A percentile compares a stretch with the other conserved stretches of the same genome.
Conservation (phyloP, 2,113 vertebrate genomes). For the Ptychochromis oligacanthus region DNA sequence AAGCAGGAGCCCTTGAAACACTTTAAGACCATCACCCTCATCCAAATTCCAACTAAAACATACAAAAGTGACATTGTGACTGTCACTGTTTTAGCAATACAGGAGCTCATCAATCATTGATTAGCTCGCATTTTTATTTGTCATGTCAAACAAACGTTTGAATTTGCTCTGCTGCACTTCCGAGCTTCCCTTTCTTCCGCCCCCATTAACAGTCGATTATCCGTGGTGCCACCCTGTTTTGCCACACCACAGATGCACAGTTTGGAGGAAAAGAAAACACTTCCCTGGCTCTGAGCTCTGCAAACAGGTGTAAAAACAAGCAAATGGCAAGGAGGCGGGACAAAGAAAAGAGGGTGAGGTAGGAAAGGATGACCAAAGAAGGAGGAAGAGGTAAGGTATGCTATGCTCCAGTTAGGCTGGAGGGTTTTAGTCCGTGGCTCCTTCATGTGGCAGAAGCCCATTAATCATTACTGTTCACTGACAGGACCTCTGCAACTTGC, state of each 20-base stretch:
- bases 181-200: conserved; percentile 43
- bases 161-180: conserved; percentile 42
- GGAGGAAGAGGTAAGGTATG: conserved; percentile 48
- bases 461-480: conserved; percentile 74
- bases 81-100: conserved; percentile 5
- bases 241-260: conserved; percentile 48
- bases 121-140: conserved; percentile 53
- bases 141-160: conserved; percentile 44
- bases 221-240: conserved; percentile 50
- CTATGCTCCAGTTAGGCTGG: conserved; percentile 43
- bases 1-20: background rate
- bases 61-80: background rate
- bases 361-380: conserved; percentile 1
- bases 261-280: conserved; percentile 2
- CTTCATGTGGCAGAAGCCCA: conserved; percentile 67
- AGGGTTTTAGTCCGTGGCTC: conserved; percentile 51
- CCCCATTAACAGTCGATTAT: conserved; percentile 50
- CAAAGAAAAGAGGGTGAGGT: background rate
- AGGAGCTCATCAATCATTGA: conserved; percentile 59
- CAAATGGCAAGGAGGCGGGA: conserved; percentile 9
- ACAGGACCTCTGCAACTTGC: conserved; percentile 51
- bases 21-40: background rate
- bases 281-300: conserved; percentile 13
- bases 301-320: conserved; percentile 78
- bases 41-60: conserved; percentile 19